Evolutionary conservation across 2,797 vertebrate species (phyloP).

Genomic region (Microtus obscurus): DNA sequence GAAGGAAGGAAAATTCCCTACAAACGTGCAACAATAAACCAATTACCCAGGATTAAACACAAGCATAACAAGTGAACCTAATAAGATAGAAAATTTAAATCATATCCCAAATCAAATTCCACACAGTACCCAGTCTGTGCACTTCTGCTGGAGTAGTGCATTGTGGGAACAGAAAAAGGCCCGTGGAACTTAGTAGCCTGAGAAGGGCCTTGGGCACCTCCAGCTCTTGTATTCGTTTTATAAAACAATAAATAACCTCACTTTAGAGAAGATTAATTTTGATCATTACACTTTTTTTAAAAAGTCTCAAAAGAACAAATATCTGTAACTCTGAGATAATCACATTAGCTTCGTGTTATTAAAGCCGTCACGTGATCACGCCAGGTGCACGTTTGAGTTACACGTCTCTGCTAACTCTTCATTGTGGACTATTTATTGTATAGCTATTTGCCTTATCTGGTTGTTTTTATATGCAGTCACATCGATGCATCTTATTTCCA

Average conservation of each 20-base stretch:
- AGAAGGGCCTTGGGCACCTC: neutral
- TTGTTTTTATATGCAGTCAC: neutral
- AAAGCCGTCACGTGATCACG: neutral
- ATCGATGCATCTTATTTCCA: neutral
- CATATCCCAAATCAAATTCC: neutral
- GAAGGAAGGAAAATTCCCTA: neutral
- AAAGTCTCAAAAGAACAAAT: constrained; percentile 16
- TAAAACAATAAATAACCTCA: neutral
- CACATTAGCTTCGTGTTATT: neutral
- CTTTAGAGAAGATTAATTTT: constrained; percentile 25
- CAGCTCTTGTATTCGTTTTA: neutral
- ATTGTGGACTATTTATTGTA: neutral
- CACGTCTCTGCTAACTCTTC: neutral
- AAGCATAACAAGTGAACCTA: neutral
- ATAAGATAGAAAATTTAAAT: neutral
- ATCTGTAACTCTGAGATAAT: neutral
- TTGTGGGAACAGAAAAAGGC: neutral
- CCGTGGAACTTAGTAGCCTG: neutral
- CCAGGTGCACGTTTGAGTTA: neutral
- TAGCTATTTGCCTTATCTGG: neutral
- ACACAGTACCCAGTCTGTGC: neutral
- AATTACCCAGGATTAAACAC: neutral
- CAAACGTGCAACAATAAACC: neutral
- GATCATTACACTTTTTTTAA: neutral
- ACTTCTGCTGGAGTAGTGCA: neutral